Evolutionary conservation across 2,797 vertebrate genomes (phyloP), one percentile per base, ranked within the genome.

Genomic region (Enteromius mattozi): DNA sequence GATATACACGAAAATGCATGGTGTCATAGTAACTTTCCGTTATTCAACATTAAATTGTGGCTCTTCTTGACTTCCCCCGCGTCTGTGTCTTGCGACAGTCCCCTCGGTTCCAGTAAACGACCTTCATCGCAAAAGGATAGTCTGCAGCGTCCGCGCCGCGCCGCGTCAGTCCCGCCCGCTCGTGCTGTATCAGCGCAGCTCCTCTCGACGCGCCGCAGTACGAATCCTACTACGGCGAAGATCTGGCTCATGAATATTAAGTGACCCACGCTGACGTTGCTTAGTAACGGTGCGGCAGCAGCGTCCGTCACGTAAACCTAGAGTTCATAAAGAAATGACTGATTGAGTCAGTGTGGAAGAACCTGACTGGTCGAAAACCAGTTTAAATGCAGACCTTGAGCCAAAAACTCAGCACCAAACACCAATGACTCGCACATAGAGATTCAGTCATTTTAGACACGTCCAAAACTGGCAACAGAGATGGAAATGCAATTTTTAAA

Each of bases 41-140:
- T 24, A 37, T 75, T 54, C 17, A 49, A 42, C 49, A 69, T 33
- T n/a, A n/a, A n/a, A n/a, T 68, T 56, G 51, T 65, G 2, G 6
- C 24, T 76, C 40, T 54, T 33, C 56, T 35, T 61, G 54, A 2
- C 35, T 40, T 33, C 19, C 80, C 68, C 13, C 37, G n/a, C 21
- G 6, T 35, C 42, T 45, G 59, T 65, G 45, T 56, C 21, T 81
- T 70, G n/a, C 21, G 66, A 70, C 74, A 21, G 33, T 76, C 59
- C 33, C 49, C 66, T 12, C n/a, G 12, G 47, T 74, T 75, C 30
- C 70, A 74, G 51, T 40, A 16, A 81, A 77, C 80, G 84, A 86
- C 87, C 81, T 83, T 80, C 82, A 80, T 24, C 14, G 17, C 84
- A 87, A 35, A 45, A 71, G 80, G 79, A 82, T 87, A 35, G 80